Evolutionary conservation across 2,888 invertebrate species (phyloP), one percentile per base, ranked within the genome.

Genomic region (Mythimna albipuncta): DNA sequence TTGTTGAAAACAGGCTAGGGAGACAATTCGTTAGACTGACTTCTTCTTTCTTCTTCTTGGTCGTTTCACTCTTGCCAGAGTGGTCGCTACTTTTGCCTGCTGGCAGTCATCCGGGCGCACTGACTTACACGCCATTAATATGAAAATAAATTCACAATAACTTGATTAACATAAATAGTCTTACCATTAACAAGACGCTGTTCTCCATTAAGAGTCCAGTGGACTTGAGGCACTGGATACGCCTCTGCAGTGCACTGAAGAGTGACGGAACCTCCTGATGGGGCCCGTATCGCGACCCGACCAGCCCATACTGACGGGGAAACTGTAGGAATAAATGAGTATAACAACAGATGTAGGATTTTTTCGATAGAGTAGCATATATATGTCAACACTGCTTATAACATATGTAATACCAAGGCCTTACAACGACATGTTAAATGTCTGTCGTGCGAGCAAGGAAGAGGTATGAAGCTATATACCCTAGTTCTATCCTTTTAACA

Each of bases 171-270:
- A 52, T 9, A 32, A 16, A 19, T 32, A 6, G 38, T 35, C 95
- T 94, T 93, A 97, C 97, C 97, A 89, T 97, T 97, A 9, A 97
- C 92, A 55, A 97, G 95, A 69, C 97, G 97, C 85, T 97, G 97
- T 66, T 97, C 97, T 61, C 97, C 97, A 69, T 97, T 97, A 69
- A 97, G 95, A 32, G 97, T 97, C 98, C 98, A 98, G 90, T 98
- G 97, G 87, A 97, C 97, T 86, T 97, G 97, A 6, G 98, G 98
- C 83, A 97, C 96, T 0, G 98, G 98, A 90, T 97, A 98, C 1
- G 98, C 98, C 89, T 98, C 98, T 1, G 98, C 97, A 59, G 97
- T 97, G 89, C 98, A 98, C 83, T 98, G 97, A 57, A 98, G 93
- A 0, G 97, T 97, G 79, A 97, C 97, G 69, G 97, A 96, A 66